phyloP scores from a whole-genome alignment of 2,888 invertebrate genomes.

The Piscicola geometra region DNA sequence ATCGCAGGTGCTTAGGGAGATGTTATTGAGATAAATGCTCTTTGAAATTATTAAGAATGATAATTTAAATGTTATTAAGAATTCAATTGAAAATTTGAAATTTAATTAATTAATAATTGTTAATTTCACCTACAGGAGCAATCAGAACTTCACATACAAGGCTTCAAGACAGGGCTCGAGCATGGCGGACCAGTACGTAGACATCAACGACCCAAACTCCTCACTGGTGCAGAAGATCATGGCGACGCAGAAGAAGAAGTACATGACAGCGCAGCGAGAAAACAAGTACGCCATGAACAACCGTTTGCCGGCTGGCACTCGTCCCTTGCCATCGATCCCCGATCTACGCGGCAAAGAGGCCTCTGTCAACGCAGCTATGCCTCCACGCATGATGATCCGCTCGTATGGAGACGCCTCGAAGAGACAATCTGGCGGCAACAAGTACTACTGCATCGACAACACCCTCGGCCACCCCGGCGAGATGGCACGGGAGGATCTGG shows the following conservation, averaged over 20 bases:
- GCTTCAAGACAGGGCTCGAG: slow-evolving; percentile 12
- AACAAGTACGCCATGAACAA: slow-evolving; percentile 35
- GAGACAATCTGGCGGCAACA: slow-evolving; percentile 18
- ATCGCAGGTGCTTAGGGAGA: slow-evolving; percentile 27
- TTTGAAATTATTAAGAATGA: too few relatives aligned
- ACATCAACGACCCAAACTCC: slow-evolving; percentile 31
- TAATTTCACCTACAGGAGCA: slow-evolving; percentile 19
- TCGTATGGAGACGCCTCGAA: slow-evolving; percentile 17
- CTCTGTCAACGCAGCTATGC: not conserved
- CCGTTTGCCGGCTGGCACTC: slow-evolving; percentile 5
- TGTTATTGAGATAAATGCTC: too few relatives aligned
- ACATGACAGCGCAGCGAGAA: slow-evolving; percentile 3
- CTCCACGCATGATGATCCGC: slow-evolving; percentile 32
- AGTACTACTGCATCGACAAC: not conserved
- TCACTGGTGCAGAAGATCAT: slow-evolving; percentile 33
- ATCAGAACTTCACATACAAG: slow-evolving; percentile 24
- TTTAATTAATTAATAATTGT: too few relatives aligned
- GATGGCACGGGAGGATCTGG: not conserved
- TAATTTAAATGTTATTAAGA: not conserved
- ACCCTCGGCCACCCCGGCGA: slow-evolving; percentile 13
- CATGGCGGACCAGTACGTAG: slow-evolving; percentile 29
- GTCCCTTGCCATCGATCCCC: slow-evolving; percentile 32
- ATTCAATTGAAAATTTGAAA: not conserved
- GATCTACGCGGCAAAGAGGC: slow-evolving; percentile 17
- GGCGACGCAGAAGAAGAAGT: slow-evolving; percentile 18